Conservation (phyloP, 1,140 invertebrate species). For the Drosophila teissieri region DNA sequence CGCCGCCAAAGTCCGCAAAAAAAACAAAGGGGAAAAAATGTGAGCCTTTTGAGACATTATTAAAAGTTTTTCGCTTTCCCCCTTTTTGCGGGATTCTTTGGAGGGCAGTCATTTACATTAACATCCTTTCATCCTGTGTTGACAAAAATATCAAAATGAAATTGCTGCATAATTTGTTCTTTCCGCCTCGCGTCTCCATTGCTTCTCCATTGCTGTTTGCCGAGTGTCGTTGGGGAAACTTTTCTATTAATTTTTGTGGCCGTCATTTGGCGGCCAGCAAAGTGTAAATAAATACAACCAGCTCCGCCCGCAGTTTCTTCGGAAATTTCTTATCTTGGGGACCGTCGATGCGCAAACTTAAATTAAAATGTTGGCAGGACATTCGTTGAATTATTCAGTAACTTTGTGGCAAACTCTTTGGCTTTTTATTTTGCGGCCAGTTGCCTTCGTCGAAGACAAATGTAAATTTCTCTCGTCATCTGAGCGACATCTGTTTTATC, state of each 20-base stretch:
- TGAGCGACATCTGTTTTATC: constrained; percentile 31
- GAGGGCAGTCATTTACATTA: constrained; percentile 76
- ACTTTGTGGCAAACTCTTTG: constrained; percentile 44
- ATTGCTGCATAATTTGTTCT: constrained; percentile 82
- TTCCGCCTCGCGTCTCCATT: constrained; percentile 60
- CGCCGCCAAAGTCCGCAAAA: constrained; percentile 8
- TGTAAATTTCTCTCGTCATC: constrained; percentile 24
- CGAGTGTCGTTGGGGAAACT: constrained; percentile 64
- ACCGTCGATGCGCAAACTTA: constrained; percentile 77
- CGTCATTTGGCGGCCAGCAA: constrained; percentile 72
- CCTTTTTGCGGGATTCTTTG: constrained; percentile 47
- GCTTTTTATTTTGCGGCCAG: constrained; percentile 41
- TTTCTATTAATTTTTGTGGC: constrained; percentile 80
- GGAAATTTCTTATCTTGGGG: constrained; percentile 72
- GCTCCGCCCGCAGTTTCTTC: constrained; percentile 6
- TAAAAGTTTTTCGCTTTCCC: constrained; percentile 66
- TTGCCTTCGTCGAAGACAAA: constrained; percentile 53
- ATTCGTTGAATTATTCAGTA: constrained; percentile 81
- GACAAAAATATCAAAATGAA: constrained; percentile 81
- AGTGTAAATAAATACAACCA: constrained; percentile 77
- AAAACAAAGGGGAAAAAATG: constrained; percentile 58
- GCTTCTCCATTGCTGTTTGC: constrained; percentile 57
- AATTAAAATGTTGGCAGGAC: constrained; percentile 82
- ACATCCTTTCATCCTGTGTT: constrained; percentile 76
- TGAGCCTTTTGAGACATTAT: constrained; percentile 77